Base-by-base conservation (phyloP, 2,113 vertebrate species). In the Sprattus sprattus region DNA sequence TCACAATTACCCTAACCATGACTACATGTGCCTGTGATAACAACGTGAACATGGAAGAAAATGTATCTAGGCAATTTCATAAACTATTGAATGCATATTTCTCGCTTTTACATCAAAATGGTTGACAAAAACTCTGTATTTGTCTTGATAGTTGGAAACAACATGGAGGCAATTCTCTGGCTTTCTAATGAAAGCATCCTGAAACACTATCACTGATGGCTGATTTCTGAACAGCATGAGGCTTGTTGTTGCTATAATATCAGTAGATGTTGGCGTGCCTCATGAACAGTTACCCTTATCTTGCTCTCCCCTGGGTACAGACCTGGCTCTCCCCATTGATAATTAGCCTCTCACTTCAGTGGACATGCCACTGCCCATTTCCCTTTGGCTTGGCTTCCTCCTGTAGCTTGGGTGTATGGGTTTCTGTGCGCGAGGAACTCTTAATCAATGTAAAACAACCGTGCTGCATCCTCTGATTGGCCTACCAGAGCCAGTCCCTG, bases 371-470 rank as follows among this genome's bases (percentile, higher is more conserved):
- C 81, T 9, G 25, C 45, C 67, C 75, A 16, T 84, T 39, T 32
- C 28, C 47, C 46, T 78, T 78, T 78, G 67, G 45, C 83, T 49
- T 78, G 16, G 54, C 83, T 71, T 57, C 81, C 52, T 10, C 47
- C 39, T 81, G 54, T 39, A 45, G 71, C 11, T 15, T 16, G 71
- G 8, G 71, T 84, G 81, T 20, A 84, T 86, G 10, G 25, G 83
- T 86, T 46, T 87, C 86, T 82, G 32, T 45, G 54, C 7, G 45
- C 49, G 71, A 86, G 78, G 60, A 82, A 64, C 82, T 71, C 83
- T 82, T 83, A 86, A 95, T 93, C 86, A 92, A 87, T 92, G 87
- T 92, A 89, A 92, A 91, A 92, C 85, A 87, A 91, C 83, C 88
- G 39, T 81, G 82, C 90, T 86, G 84, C 86, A 84, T 90, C 90